Evolutionary conservation across 1,140 invertebrate species (phyloP), one percentile per base, ranked within the genome.

Genomic region (Agrypnia vestita): DNA sequence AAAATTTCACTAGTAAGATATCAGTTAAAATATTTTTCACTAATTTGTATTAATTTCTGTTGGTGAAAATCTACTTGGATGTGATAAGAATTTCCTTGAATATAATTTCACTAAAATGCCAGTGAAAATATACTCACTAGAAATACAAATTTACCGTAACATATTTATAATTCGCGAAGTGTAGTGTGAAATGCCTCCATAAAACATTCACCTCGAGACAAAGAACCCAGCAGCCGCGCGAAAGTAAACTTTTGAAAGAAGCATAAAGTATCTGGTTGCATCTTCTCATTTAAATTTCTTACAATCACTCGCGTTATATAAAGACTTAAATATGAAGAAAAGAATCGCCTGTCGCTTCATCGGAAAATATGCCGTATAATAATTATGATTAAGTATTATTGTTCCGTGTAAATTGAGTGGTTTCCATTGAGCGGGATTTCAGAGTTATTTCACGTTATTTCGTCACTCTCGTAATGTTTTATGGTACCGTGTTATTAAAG

Each of bases 321-420:
- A 71, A 71, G 6, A 8, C 4, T 15, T 49, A 13, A 71, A 49
- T 44, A 71, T 51, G 47, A 13, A 4, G 8, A 51, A 51, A 51
- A 51, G 7, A 21, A 15, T 21, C 17, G 49, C 49, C 11, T 51
- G 11, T 15, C 49, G 67, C 17, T 47, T 71, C 19, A 13, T 51
- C 35, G 44, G 12, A 69, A 49, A 51, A 71, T 51, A 17, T 13
- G 49, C 19, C 17, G 15, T 64, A 64, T 25, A 71, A 71, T 47
- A 53, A 71, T 71, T 51, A 71, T 53, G 67, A 71, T 71, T 49
- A 71, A 71, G 7, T 71, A 47, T 71, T 51, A 71, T 71, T 71
- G 67, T 71, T 71, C 67, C 47, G 15, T 51, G 47, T n/a, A 71
- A 71, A 71, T 71, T 51, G 46, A 71, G 67, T 35, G 47, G 47